Evolutionary conservation across 2,888 invertebrate species (phyloP).

Genomic region (Troides helena): DNA sequence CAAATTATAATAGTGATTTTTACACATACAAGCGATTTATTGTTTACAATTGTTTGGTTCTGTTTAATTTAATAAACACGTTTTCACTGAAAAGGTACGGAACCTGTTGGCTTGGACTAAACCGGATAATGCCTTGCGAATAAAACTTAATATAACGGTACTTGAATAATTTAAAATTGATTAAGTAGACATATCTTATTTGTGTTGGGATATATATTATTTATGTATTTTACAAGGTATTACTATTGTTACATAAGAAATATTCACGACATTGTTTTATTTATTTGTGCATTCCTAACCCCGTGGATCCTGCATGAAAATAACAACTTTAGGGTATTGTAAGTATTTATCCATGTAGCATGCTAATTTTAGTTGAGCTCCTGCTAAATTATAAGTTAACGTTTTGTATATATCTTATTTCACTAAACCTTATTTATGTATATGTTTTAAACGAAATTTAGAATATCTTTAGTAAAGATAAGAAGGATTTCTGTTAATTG

Average conservation of each 20-base stretch:
- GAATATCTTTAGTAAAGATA: no score
- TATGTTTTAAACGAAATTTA: no score
- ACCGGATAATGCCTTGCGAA: conserved; percentile 17
- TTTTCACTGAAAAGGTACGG: conserved; percentile 24
- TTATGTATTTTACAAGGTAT: conserved; percentile 30
- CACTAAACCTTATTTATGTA: no score
- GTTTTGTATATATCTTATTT: not conserved
- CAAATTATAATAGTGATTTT: no score
- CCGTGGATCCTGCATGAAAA: conserved; percentile 74
- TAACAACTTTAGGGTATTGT: conserved; percentile 75
- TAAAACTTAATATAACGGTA: conserved; percentile 25
- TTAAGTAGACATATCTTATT: conserved; percentile 28
- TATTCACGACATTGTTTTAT: conserved; percentile 50
- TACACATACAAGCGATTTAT: no score
- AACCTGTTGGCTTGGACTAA: conserved; percentile 15
- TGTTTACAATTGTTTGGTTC: no score
- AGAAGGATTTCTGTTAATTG: no score
- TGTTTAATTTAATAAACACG: conserved; percentile 4
- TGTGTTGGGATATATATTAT: conserved; percentile 31
- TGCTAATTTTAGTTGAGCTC: conserved; percentile 34
- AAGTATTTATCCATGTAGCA: conserved; percentile 56
- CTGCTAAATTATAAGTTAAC: conserved; percentile 20
- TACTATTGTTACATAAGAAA: conserved; percentile 19
- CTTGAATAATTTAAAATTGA: conserved; percentile 26
- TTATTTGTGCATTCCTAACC: conserved; percentile 64